A percentile compares a stretch with the other conserved stretches of the same genome.
These are phyloP conservation scores for Pseudochromis fuscus DNA, from an alignment of 2,797 vertebrate genomes.

Conservation along the genomic window DNA sequence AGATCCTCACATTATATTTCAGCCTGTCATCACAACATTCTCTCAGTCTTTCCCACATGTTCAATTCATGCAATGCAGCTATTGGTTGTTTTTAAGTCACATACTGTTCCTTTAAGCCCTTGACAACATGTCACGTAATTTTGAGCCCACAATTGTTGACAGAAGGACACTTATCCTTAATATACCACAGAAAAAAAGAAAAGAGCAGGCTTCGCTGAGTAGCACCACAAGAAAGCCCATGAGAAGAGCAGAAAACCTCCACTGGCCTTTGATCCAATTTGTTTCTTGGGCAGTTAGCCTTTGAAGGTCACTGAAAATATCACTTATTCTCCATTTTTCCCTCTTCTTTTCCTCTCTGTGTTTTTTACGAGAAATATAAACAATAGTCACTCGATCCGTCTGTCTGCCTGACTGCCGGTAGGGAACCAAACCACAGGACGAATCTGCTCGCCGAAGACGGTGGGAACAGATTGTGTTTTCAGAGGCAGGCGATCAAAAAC, in stretches of 20 bases:
- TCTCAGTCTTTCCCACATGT: conserved; percentile 44
- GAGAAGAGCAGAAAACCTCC: conserved; percentile 70
- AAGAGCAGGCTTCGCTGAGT: conserved; percentile 57
- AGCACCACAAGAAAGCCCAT: conserved; percentile 72
- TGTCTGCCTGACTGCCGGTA: conserved; percentile 72
- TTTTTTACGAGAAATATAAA: conserved; percentile 81
- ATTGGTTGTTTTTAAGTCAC: conserved; percentile 62
- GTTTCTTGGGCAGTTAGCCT: conserved; percentile 68
- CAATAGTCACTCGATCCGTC: conserved; percentile 80
- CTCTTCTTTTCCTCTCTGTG: conserved; percentile 55
- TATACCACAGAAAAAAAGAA: conserved; percentile 58
- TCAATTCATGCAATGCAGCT: conserved; percentile 32
- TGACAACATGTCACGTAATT: conserved; percentile 65
- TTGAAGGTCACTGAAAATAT: conserved; percentile 80
- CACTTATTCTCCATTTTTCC: conserved; percentile 70
- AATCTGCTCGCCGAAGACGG: conserved; percentile 63
- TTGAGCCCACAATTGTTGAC: conserved; percentile 65
- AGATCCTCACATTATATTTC: conserved; percentile 36
- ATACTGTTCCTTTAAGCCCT: conserved; percentile 51
- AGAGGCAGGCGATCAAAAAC: conserved; percentile 84
- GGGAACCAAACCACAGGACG: conserved; percentile 75
- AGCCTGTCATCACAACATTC: conserved; percentile 45
- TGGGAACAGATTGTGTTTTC: conserved; percentile 82
- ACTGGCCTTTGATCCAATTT: conserved; percentile 79
- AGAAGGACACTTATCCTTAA: conserved; percentile 71